phyloP scores from a whole-genome alignment of 2,113 vertebrate species.

The Terrapene triunguis region DNA sequence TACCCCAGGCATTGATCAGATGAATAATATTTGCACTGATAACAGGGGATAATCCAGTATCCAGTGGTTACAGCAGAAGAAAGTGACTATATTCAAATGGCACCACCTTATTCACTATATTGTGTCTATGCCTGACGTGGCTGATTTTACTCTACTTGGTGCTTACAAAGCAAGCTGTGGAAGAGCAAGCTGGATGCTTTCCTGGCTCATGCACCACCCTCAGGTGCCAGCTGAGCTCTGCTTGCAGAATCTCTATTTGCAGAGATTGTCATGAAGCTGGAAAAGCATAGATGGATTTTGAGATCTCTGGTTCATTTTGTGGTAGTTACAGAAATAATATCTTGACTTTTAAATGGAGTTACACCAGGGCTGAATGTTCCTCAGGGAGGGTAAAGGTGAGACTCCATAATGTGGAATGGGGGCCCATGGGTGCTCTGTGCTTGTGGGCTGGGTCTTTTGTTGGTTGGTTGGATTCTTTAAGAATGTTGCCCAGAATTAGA shows the following conservation, averaged over 20 bases:
- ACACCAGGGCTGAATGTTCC: no score
- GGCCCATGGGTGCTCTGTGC: not conserved
- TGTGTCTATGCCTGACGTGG: not conserved
- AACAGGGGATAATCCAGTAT: not conserved
- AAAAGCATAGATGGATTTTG: no score
- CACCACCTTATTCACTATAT: not conserved
- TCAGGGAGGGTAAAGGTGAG: no score
- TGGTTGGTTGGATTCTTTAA: not conserved
- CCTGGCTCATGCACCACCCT: not conserved
- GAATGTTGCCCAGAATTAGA: not conserved
- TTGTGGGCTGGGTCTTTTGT: not conserved
- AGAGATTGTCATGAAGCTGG: no score
- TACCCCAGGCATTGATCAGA: not conserved
- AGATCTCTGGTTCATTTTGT: no score
- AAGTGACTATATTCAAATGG: not conserved
- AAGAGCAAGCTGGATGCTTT: not conserved
- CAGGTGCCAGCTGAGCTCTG: no score
- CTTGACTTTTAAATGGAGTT: no score
- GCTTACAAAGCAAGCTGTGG: not conserved
- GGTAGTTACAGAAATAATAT: no score
- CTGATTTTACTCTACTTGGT: not conserved
- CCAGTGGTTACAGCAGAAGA: not conserved
- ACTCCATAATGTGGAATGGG: no score
- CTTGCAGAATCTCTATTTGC: no score
- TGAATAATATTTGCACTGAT: not conserved